These are phyloP conservation scores for Spheniscus humboldti DNA, from an alignment of 2,797 vertebrate species.

Conservation along the genomic window DNA sequence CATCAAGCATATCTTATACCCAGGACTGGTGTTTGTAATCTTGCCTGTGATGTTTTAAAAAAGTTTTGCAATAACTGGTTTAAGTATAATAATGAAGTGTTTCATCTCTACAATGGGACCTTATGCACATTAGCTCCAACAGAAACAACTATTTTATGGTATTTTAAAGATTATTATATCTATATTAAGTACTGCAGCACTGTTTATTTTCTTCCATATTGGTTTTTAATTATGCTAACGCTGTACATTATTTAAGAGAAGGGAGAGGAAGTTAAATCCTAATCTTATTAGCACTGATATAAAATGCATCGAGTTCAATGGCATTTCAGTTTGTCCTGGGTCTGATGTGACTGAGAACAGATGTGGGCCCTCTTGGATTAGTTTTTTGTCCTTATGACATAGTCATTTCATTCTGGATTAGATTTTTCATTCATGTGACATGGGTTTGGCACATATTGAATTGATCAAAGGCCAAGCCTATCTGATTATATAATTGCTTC, in stretches of 20 bases:
- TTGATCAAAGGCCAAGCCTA: constrained; percentile 12
- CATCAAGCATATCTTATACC: not conserved
- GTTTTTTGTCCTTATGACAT: not conserved
- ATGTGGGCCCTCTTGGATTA: not conserved
- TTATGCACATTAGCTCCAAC: not conserved
- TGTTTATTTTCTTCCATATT: constrained; percentile 13
- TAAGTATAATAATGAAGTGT: not conserved
- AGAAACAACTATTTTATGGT: not conserved
- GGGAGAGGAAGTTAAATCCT: constrained; percentile 15
- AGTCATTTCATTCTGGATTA: not conserved
- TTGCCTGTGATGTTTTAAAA: not conserved
- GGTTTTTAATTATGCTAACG: not conserved
- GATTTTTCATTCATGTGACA: not conserved
- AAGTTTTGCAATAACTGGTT: not conserved
- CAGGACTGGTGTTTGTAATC: not conserved
- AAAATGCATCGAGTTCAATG: not conserved
- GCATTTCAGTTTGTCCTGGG: not conserved
- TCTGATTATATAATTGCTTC: not conserved
- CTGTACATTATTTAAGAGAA: not conserved
- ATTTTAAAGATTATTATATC: not conserved
- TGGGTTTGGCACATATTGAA: not conserved
- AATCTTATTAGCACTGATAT: constrained; percentile 11
- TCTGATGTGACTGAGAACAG: constrained; percentile 23
- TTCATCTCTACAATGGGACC: not conserved
- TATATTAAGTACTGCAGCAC: not conserved